Conservation (phyloP, 2,113 vertebrate genomes). For the Galeopterus variegatus region DNA sequence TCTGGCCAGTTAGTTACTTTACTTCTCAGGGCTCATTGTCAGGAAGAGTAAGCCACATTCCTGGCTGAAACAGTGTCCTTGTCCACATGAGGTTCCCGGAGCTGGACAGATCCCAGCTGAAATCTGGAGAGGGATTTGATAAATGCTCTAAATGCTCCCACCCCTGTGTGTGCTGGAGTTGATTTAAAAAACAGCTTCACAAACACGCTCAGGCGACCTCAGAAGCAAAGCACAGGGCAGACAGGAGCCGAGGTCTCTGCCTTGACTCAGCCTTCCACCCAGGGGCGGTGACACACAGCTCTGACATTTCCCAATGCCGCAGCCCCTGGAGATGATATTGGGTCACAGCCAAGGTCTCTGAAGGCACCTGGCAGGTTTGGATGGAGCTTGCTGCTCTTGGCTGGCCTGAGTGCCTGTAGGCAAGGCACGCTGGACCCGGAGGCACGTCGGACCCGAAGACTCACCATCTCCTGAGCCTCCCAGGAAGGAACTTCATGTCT, state of each 20-base stretch:
- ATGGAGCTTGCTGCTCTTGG: constrained; percentile 75
- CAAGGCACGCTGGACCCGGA: not conserved
- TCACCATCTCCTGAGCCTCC: not conserved
- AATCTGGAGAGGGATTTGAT: not conserved
- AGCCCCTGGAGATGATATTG: constrained; percentile 63
- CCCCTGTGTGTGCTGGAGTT: not conserved
- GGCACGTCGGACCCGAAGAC: not conserved
- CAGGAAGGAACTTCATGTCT: not conserved
- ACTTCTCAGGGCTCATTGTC: not conserved
- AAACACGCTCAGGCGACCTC: not conserved
- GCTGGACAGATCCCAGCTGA: constrained; percentile 40
- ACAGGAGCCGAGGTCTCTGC: constrained; percentile 77
- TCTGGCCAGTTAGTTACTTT: not conserved
- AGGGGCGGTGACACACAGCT: constrained; percentile 85
- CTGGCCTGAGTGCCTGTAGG: not conserved
- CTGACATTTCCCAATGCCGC: constrained; percentile 89
- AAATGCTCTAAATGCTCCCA: not conserved
- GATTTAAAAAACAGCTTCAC: constrained; percentile 38
- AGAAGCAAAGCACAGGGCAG: constrained; percentile 79
- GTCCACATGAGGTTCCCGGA: not conserved
- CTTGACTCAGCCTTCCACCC: constrained; percentile 82
- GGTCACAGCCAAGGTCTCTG: not conserved
- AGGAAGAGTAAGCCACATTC: not conserved
- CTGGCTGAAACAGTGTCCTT: not conserved
- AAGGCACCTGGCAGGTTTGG: constrained; percentile 58